phyloP scores from a whole-genome alignment of 2,888 invertebrate species.

The Ophion slaviceki region DNA sequence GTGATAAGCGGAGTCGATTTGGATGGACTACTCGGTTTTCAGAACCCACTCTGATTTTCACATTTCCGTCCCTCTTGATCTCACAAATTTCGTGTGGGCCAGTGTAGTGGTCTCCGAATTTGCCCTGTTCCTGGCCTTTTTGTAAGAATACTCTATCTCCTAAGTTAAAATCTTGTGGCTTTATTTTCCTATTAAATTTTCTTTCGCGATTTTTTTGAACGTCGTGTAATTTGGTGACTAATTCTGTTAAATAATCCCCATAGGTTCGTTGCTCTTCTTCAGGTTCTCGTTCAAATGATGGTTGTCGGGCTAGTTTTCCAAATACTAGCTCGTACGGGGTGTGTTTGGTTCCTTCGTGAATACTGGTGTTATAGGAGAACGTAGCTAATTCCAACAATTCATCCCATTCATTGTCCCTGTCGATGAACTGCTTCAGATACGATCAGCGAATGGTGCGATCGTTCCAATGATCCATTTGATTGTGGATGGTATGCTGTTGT shows the following conservation, averaged over 20 bases:
- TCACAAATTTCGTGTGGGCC: slow-evolving; percentile 16
- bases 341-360: slow-evolving; percentile 8
- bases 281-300: slow-evolving; percentile 10
- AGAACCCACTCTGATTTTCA: slow-evolving; percentile 25
- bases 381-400: no score
- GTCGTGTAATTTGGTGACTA: not conserved
- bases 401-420: no score
- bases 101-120: slow-evolving; percentile 8
- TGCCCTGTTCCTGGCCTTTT: slow-evolving; percentile 6
- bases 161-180: not conserved
- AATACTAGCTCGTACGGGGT: no score
- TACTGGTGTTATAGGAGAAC: slow-evolving; percentile 36
- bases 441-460: not conserved
- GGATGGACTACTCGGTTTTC: slow-evolving; percentile 18
- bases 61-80: slow-evolving; percentile 36
- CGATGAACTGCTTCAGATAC: no score
- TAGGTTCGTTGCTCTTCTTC: slow-evolving; percentile 12
- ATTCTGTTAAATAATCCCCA: slow-evolving; percentile 39
- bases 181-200: slow-evolving; percentile 34
- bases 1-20: slow-evolving; percentile 33
- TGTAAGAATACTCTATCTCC: slow-evolving; percentile 4
- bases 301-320: slow-evolving; percentile 37
- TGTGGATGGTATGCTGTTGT: slow-evolving; percentile 28
- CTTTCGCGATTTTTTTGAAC: slow-evolving; percentile 36
- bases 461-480: slow-evolving; percentile 61